These are phyloP conservation scores for Syngnathus acus DNA, from an alignment of 2,797 vertebrate genomes.

Conservation along the genomic window DNA sequence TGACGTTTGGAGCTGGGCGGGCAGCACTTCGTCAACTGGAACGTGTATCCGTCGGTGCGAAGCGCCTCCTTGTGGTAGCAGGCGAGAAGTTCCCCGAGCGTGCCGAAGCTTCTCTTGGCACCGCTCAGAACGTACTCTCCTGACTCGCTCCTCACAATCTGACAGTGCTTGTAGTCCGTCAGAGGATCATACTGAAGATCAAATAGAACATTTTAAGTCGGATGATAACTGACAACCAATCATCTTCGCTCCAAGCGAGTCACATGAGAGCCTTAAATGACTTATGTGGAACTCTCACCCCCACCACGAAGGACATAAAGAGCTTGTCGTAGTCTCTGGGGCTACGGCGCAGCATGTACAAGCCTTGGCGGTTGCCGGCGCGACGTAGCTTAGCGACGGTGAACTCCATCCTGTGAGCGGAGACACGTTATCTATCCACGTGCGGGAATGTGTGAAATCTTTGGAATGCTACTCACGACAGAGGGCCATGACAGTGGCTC, in stretches of 20 bases:
- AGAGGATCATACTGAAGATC: constrained; percentile 61
- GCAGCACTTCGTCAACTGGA: constrained; percentile 90
- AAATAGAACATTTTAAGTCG: not conserved
- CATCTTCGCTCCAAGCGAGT: not conserved
- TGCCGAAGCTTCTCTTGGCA: constrained; percentile 83
- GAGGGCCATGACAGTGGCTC: constrained; percentile 89
- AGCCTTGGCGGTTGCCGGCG: constrained; percentile 81
- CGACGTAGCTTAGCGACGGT: constrained; percentile 83
- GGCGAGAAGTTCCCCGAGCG: constrained; percentile 84
- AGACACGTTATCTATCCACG: constrained; percentile 11
- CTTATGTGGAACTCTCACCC: constrained; percentile 68
- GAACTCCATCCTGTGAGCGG: constrained; percentile 85
- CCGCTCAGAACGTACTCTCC: constrained; percentile 87
- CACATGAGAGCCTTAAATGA: not conserved
- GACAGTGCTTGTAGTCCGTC: constrained; percentile 89
- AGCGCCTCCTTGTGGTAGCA: constrained; percentile 97
- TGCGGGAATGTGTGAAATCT: not conserved
- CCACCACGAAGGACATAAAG: constrained; percentile 91
- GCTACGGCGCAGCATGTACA: constrained; percentile 89
- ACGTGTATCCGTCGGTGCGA: constrained; percentile 88
- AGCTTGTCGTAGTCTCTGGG: constrained; percentile 92
- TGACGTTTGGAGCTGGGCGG: constrained; percentile 88
- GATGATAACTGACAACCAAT: not conserved
- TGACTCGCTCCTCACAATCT: constrained; percentile 80
- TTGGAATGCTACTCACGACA: constrained; percentile 81